Evolutionary conservation across 2,888 invertebrate species (phyloP).

Genomic region (Tachina fera): DNA sequence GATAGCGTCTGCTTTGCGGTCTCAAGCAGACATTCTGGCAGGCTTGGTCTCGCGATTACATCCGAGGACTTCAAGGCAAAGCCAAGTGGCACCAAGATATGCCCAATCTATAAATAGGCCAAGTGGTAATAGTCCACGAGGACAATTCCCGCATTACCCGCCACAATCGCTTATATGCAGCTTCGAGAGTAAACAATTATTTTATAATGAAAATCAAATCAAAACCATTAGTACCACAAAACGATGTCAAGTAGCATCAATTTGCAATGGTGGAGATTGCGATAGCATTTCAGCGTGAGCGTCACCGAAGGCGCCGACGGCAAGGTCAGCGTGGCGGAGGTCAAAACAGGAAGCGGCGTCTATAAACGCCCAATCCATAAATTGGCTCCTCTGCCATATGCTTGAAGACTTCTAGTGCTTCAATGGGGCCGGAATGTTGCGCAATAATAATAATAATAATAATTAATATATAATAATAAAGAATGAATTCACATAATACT

Average conservation of each 20-base stretch:
- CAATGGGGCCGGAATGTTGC: too few species aligned
- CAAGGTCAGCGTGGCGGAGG: conserved; percentile 3
- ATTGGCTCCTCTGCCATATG: neutral
- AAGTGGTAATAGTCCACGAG: conserved; percentile 34
- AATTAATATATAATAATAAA: too few species aligned
- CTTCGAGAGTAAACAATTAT: too few species aligned
- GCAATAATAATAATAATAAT: too few species aligned
- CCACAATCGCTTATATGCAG: conserved; percentile 39
- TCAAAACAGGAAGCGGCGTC: neutral
- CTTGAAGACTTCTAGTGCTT: too few species aligned
- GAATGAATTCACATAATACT: too few species aligned
- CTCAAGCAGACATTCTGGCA: conserved; percentile 55
- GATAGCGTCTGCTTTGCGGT: conserved; percentile 21
- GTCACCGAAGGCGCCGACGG: too few species aligned
- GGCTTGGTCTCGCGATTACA: conserved; percentile 59
- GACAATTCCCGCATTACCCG: conserved; percentile 49
- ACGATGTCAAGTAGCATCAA: too few species aligned
- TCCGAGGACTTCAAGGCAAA: conserved; percentile 29
- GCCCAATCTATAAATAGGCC: conserved; percentile 9
- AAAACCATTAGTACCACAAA: too few species aligned
- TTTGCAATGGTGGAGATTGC: conserved; percentile 13
- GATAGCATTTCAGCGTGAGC: conserved; percentile 39
- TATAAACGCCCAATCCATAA: neutral
- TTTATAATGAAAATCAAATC: too few species aligned
- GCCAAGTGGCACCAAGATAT: conserved; percentile 53